Base-by-base conservation (phyloP, 1,140 invertebrate species). In the Oryzaephilus surinamensis region DNA sequence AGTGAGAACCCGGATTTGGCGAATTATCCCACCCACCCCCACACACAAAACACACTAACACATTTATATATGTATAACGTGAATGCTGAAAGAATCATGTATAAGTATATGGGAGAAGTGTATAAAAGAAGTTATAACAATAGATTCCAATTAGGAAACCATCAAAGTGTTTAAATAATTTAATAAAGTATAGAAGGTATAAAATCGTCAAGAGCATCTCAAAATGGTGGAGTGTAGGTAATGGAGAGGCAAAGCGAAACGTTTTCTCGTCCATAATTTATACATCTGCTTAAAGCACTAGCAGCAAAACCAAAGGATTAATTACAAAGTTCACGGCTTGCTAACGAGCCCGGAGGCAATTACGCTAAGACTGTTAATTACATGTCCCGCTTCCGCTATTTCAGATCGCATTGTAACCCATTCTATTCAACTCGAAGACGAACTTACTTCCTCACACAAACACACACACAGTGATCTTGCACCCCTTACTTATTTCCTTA, bases 321-420 rank as follows among this genome's bases (percentile, higher is more conserved):
- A 62, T 62, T 62, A 60, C 58, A 51, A 62, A 62, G 56, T 61
- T 62, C 58, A 61, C 60, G 55, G 58, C 58, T 61, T 61, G 53
- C 51, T 55, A 55, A 55, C 53, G 51, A 52, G 53, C 48, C 53
- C 51, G 40, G 51, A 53, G 53, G 48, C 50, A 55, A 55, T 55
- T 55, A 52, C 39, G 44, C 37, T 45, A 45, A 50, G 53, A 38
- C 43, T 48, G 46, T 40, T 48, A 48, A 48, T 45, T 43, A 48
- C 32, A 48, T 45, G 43, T 41, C 43, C 36, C 31, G 42, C 42
- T 40, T 47, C 45, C 45, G 44, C 41, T 46, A 46, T 46, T 46
- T 39, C 34, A 1, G 23, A n/a, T n/a, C n/a, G n/a, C n/a, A n/a
- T n/a, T n/a, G n/a, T n/a, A n/a, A n/a, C n/a, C n/a, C n/a, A n/a